A percentile compares a stretch with the other conserved stretches of the same genome.
These are phyloP conservation scores for Calyptomena viridis DNA, from an alignment of 2,113 vertebrate genomes.

Conservation along the genomic window DNA sequence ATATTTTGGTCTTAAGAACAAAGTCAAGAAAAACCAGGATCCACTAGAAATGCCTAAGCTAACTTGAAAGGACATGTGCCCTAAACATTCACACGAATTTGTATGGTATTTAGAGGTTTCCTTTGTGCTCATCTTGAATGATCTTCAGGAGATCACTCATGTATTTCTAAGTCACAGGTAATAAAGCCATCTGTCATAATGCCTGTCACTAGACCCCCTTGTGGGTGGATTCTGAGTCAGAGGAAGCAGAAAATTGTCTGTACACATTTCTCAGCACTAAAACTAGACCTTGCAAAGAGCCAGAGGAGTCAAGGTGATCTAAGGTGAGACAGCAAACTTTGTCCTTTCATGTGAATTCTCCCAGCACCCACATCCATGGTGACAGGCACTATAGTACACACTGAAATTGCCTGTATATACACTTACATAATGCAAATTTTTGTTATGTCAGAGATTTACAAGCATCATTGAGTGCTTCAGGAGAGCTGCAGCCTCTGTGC, in stretches of 20 bases:
- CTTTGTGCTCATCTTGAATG: not conserved
- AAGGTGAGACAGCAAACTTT: not conserved
- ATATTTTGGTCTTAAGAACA: not conserved
- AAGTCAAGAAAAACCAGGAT: not conserved
- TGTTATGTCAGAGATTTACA: not conserved
- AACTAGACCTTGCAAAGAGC: not conserved
- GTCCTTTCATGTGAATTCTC: accelerated
- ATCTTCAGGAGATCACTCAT: not conserved
- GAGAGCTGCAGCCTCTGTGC: not conserved
- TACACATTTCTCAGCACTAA: not conserved
- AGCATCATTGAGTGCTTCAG: not conserved
- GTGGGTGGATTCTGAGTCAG: not conserved
- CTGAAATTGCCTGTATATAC: not conserved
- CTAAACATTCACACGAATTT: not conserved
- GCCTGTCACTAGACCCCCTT: not conserved
- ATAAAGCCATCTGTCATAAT: not conserved
- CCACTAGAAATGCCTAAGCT: not conserved
- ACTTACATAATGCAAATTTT: not conserved
- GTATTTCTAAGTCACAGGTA: slow-evolving; percentile 4
- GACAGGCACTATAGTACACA: accelerated
- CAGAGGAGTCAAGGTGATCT: not conserved
- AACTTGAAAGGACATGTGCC: not conserved
- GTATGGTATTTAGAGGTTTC: not conserved
- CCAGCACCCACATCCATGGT: accelerated
- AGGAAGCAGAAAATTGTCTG: not conserved